Percentiles rank a stretch among this genome's conserved stretches.
These are phyloP conservation scores for Choristoneura fumiferana DNA, from an alignment of 1,140 invertebrate genomes.

Conservation along the genomic window DNA sequence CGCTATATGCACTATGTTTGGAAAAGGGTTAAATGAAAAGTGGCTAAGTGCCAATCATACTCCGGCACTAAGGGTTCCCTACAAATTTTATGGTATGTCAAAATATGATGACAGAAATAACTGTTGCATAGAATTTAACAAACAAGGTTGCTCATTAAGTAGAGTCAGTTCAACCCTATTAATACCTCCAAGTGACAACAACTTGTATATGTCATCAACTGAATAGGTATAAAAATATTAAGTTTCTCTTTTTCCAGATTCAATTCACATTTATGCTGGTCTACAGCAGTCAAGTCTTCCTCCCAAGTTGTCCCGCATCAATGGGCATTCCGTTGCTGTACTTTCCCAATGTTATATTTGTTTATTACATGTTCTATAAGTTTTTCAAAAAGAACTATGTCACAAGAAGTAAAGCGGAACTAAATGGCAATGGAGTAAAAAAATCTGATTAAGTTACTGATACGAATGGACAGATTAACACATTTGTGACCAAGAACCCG, in stretches of 20 bases:
- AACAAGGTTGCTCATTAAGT: too few species aligned
- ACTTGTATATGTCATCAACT: neutral
- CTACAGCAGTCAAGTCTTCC: constrained; percentile 77
- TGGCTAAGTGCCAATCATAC: too few species aligned
- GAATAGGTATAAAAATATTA: neutral
- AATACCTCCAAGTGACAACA: too few species aligned
- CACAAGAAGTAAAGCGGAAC: constrained; percentile 25
- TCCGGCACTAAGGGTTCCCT: too few species aligned
- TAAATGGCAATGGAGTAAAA: constrained; percentile 27
- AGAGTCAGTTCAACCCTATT: too few species aligned
- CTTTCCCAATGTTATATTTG: constrained; percentile 81
- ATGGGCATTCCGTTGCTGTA: constrained; percentile 75
- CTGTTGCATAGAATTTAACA: too few species aligned
- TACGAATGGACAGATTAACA: too few species aligned
- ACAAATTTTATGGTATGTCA: too few species aligned
- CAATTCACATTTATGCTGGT: constrained; percentile 83
- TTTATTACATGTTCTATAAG: constrained; percentile 86
- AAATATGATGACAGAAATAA: too few species aligned
- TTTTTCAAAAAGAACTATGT: constrained; percentile 78
- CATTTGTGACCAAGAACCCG: too few species aligned
- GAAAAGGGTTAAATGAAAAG: too few species aligned
- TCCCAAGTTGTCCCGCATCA: constrained; percentile 79
- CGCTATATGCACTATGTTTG: too few species aligned
- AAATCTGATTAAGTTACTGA: constrained; percentile 17
- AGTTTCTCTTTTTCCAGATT: constrained; percentile 72